Conservation (phyloP, 2,797 vertebrate species). For the Trichosurus vulpecula region DNA sequence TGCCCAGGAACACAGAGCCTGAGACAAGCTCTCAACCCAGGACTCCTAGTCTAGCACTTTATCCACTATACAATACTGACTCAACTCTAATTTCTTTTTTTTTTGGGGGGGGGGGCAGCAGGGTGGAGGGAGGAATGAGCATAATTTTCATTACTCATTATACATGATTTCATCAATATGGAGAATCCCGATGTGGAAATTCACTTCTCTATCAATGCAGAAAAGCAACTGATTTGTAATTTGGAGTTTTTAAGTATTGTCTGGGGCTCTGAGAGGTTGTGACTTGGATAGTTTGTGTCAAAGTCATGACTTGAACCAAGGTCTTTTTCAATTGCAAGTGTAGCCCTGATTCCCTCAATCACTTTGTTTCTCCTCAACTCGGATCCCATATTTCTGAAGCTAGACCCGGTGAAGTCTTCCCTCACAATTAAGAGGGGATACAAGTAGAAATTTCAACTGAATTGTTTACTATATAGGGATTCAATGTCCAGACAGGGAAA, state of each 20-base stretch:
- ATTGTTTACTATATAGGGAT: not conserved
- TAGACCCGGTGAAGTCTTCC: not conserved
- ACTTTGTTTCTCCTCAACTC: not conserved
- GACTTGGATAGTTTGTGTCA: not conserved
- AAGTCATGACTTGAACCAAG: not conserved
- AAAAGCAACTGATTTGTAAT: not conserved
- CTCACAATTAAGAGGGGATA: not conserved
- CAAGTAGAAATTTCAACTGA: not conserved
- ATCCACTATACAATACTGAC: not conserved
- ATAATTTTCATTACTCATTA: not conserved
- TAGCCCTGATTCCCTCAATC: not conserved
- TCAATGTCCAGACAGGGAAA: not conserved
- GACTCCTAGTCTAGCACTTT: not conserved
- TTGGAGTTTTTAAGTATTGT: not conserved
- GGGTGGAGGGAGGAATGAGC: not conserved
- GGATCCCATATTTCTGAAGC: not conserved
- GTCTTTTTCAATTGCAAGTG: not conserved
- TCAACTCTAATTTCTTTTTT: not conserved
- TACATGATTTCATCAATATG: not conserved
- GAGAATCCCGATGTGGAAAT: not conserved
- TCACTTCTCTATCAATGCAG: not conserved
- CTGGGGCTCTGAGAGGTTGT: not conserved
- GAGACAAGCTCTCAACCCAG: not conserved
- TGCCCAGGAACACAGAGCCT: not conserved
- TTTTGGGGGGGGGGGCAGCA: rapidly evolving